Conservation (phyloP, 2,797 vertebrate species). For the Pangasius sanitwongsei region DNA sequence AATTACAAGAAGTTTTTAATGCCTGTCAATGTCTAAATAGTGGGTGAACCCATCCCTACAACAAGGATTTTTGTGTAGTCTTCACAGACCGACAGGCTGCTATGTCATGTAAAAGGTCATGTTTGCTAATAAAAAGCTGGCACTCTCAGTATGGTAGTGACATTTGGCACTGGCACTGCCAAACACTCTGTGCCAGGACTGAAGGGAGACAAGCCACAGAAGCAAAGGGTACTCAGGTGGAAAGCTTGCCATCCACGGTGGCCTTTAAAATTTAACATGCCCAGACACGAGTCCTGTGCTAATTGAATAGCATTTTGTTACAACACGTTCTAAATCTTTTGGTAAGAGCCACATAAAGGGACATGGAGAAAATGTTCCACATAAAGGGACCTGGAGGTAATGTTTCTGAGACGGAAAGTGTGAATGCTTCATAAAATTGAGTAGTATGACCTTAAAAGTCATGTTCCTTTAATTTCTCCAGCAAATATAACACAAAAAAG, state of each 20-base stretch:
- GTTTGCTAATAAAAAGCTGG: slow-evolving; percentile 57
- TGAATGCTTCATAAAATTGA: background rate
- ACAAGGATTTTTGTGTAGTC: slow-evolving; percentile 5
- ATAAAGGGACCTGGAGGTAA: no score
- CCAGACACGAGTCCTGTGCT: background rate
- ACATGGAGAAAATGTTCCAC: background rate
- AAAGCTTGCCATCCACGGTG: slow-evolving; percentile 37
- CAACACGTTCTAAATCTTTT: background rate
- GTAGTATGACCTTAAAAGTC: slow-evolving; percentile 11
- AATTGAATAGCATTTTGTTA: slow-evolving; percentile 27
- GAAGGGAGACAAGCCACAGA: slow-evolving; percentile 30
- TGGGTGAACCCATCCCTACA: background rate
- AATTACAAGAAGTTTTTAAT: background rate
- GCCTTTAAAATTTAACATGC: slow-evolving; percentile 25
- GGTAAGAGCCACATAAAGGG: background rate
- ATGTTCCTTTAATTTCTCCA: background rate
- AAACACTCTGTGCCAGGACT: slow-evolving; percentile 37
- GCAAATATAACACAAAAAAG: background rate
- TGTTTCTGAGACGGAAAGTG: background rate
- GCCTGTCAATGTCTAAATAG: slow-evolving; percentile 10
- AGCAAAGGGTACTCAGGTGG: slow-evolving; percentile 26
- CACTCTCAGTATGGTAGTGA: slow-evolving; percentile 42
- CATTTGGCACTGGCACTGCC: slow-evolving; percentile 45
- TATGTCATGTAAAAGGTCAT: slow-evolving; percentile 47
- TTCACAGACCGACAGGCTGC: slow-evolving; percentile 35